Evolutionary conservation across 2,888 invertebrate species (phyloP).

Genomic region (Phlogophora meticulosa): DNA sequence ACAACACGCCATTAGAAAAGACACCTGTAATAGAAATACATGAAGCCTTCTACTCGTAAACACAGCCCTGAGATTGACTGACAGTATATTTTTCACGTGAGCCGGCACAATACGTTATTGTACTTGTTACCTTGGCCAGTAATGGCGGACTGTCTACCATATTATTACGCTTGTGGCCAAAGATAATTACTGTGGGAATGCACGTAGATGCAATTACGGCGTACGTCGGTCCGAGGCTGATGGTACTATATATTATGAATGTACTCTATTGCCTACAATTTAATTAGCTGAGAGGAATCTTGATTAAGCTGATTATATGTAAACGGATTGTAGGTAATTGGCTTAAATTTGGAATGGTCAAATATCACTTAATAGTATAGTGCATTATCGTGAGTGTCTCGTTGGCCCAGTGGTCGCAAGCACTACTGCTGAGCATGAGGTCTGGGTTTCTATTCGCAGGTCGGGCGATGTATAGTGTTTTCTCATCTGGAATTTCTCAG

Average conservation of each 20-base stretch:
- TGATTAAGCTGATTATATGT: conserved; percentile 33
- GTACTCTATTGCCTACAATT: conserved; percentile 27
- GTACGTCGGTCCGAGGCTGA: conserved; percentile 70
- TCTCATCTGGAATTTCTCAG: no score
- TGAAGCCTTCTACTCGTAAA: conserved; percentile 34
- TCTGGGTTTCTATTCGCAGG: no score
- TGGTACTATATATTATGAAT: conserved; percentile 68
- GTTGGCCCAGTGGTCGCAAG: no score
- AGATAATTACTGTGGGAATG: conserved; percentile 85
- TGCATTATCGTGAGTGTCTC: not conserved
- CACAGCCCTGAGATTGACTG: conserved; percentile 45
- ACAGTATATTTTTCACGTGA: conserved; percentile 56
- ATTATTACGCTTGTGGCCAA: conserved; percentile 82
- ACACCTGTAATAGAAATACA: conserved; percentile 47
- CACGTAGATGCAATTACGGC: conserved; percentile 83
- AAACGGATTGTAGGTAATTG: conserved; percentile 29
- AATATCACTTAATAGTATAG: not conserved
- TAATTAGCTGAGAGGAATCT: conserved; percentile 46
- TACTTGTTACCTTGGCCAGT: conserved; percentile 76
- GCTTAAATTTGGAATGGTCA: conserved; percentile 22
- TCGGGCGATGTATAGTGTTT: no score
- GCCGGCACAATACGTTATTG: conserved; percentile 50
- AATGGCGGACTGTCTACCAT: conserved; percentile 74
- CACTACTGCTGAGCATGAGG: no score
- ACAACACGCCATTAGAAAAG: conserved; percentile 48